A percentile compares a stretch with the other conserved stretches of the same genome.
phyloP scores from a whole-genome alignment of 2,888 invertebrate species.

The Cephus rjabovi region DNA sequence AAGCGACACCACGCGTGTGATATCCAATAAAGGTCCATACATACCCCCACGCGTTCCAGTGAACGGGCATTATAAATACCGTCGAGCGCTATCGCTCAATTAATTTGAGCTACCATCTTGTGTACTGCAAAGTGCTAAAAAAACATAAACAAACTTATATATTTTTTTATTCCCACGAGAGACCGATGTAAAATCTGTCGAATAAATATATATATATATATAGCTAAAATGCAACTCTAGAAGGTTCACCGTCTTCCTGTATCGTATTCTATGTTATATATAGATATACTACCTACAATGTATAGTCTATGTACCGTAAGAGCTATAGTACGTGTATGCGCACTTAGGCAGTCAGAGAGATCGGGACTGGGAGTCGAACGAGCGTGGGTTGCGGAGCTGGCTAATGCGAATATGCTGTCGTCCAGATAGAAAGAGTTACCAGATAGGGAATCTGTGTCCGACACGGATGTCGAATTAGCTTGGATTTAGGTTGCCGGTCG shows the following conservation, averaged over 20 bases:
- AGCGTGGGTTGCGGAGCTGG: constrained; percentile 65
- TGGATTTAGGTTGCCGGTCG: constrained; percentile 66
- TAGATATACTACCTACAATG: not conserved
- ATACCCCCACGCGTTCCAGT: not conserved
- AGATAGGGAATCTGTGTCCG: constrained; percentile 67
- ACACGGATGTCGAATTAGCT: constrained; percentile 68
- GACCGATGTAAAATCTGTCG: not conserved
- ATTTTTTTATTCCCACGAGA: not conserved
- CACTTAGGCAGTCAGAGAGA: not conserved
- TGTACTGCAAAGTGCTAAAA: not conserved
- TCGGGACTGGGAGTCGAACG: constrained; percentile 56
- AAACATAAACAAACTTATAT: not conserved
- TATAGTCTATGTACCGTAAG: not conserved
- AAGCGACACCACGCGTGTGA: not conserved
- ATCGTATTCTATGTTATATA: not conserved
- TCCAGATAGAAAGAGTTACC: constrained; percentile 67
- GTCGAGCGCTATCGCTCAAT: constrained; percentile 53
- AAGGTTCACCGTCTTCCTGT: not conserved
- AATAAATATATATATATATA: not conserved
- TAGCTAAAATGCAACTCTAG: not conserved
- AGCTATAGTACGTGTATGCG: not conserved
- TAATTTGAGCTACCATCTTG: constrained; percentile 43
- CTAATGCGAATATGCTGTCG: constrained; percentile 68
- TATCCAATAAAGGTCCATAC: not conserved
- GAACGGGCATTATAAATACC: constrained; percentile 41